These are phyloP conservation scores for Varecia variegata DNA, from an alignment of 2,797 vertebrate genomes.

Conservation along the genomic window DNA sequence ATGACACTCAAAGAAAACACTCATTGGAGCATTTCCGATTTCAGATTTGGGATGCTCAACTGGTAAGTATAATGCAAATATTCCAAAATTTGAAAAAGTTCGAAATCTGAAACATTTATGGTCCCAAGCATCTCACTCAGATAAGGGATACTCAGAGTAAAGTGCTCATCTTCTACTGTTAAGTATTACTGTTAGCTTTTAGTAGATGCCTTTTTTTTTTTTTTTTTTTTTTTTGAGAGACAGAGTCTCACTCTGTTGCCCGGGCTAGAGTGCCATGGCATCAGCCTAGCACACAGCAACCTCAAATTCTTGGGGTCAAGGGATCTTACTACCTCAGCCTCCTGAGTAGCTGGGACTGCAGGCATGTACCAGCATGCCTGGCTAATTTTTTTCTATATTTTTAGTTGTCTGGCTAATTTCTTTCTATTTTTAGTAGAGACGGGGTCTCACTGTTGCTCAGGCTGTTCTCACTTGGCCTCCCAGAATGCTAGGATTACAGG, in stretches of 20 bases:
- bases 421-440: neutral
- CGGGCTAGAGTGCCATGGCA: too few relatives aligned
- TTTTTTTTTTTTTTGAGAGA: neutral
- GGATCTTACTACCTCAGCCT: too few relatives aligned
- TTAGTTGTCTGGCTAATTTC: neutral
- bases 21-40: neutral
- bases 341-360: too few relatives aligned
- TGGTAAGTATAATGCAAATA: neutral
- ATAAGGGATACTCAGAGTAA: neutral
- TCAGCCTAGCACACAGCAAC: too few relatives aligned
- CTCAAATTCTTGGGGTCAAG: too few relatives aligned
- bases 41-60: neutral
- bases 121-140: neutral
- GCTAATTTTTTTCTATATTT: neutral
- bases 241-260: too few relatives aligned
- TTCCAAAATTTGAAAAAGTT: neutral
- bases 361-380: neutral
- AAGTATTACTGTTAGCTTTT: neutral
- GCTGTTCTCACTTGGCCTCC: neutral
- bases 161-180: neutral
- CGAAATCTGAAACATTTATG: neutral
- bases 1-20: neutral
- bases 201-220: neutral
- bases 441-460: neutral
- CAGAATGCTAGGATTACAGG: neutral